These are phyloP conservation scores for Nasonia oneida DNA, from an alignment of 2,888 invertebrate species.

Conservation along the genomic window DNA sequence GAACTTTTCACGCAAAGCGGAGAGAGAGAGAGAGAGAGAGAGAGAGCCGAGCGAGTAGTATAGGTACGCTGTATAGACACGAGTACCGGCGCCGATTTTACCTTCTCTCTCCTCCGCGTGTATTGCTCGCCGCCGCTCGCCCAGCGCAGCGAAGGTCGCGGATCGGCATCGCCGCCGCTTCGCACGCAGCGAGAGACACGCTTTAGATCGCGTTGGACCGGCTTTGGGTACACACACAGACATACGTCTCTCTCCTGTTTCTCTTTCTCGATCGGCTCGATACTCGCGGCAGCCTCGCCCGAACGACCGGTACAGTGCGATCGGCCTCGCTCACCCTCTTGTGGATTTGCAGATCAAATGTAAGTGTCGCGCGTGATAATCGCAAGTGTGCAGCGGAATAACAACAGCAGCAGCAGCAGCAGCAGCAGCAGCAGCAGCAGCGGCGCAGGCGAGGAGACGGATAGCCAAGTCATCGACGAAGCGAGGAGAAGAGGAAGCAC, in stretches of 20 bases:
- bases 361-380: constrained; percentile 72
- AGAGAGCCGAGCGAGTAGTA: no score
- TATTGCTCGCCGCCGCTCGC: background rate
- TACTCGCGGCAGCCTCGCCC: no score
- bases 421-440: constrained; percentile 11
- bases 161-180: background rate
- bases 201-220: constrained; percentile 44
- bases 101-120: background rate
- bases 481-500: constrained; percentile 56
- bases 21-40: no score
- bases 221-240: background rate
- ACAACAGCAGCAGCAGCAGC: constrained; percentile 11
- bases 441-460: background rate
- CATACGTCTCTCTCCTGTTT: background rate
- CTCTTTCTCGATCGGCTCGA: background rate
- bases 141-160: constrained; percentile 48
- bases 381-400: constrained; percentile 66
- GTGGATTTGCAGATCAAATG: constrained; percentile 71
- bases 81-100: constrained; percentile 22
- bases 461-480: background rate
- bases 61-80: no score
- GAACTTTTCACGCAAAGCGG: no score
- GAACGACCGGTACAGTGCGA: background rate
- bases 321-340: background rate
- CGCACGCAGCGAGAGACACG: background rate